These are phyloP conservation scores for Neotoma lepida DNA, from an alignment of 2,113 vertebrate genomes.

Conservation along the genomic window DNA sequence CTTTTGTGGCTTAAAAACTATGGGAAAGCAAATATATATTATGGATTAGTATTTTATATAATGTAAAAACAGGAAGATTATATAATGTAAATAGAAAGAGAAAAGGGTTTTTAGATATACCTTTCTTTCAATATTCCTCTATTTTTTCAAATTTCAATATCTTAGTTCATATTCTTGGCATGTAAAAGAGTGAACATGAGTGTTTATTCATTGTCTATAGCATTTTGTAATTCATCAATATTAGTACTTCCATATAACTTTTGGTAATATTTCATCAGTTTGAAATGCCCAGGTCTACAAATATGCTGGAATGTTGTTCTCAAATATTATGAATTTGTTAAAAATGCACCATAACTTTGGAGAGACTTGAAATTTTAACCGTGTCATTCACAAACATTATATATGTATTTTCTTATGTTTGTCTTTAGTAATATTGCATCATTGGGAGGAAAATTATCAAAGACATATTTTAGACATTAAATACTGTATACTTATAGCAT, in stretches of 20 bases:
- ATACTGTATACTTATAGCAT: background rate
- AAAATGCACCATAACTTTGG: background rate
- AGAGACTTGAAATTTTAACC: background rate
- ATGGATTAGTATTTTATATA: background rate
- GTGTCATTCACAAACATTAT: background rate
- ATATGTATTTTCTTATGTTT: background rate
- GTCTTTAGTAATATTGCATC: background rate
- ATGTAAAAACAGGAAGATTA: too few relatives aligned
- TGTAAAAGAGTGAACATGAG: background rate
- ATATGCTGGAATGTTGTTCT: background rate
- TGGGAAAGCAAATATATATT: background rate
- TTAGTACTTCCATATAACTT: background rate
- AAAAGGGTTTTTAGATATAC: background rate
- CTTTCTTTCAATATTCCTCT: background rate
- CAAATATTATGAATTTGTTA: background rate
- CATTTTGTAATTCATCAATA: background rate
- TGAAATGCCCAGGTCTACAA: background rate
- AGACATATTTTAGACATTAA: background rate
- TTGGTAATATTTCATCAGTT: background rate
- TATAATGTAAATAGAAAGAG: background rate
- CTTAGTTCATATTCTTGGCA: background rate
- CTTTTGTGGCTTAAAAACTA: background rate
- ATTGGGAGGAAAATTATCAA: background rate
- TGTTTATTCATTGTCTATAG: background rate
- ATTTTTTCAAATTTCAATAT: background rate